Conservation (phyloP, 2,888 invertebrate species). For the Campoplex capitator region DNA sequence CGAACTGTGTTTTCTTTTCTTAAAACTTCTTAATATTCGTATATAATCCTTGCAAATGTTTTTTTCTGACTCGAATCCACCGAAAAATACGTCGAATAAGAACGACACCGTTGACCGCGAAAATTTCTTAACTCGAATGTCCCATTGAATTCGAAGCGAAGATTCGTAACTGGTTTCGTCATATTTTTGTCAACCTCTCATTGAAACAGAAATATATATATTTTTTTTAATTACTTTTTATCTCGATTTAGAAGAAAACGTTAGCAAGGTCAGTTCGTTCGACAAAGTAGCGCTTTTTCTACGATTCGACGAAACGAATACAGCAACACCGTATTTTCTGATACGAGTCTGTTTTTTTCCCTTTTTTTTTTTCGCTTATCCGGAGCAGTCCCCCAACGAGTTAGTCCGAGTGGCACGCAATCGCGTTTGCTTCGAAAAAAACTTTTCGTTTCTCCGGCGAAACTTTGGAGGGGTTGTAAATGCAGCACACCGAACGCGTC, state of each 20-base stretch:
- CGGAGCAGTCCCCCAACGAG: conserved; percentile 7
- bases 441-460: conserved; percentile 55
- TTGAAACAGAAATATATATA: background rate
- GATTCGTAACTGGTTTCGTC: background rate
- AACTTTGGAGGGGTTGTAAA: conserved; percentile 5
- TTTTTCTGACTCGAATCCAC: no score
- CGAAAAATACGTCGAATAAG: no score
- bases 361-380: conserved; percentile 33
- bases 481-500: conserved; percentile 49
- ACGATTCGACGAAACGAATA: background rate
- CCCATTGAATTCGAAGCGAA: no score
- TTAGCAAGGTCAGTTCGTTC: background rate
- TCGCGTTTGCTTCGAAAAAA: conserved; percentile 38
- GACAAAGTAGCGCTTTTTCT: background rate
- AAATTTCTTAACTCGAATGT: no score
- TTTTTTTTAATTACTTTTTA: background rate
- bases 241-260: background rate
- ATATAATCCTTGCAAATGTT: no score
- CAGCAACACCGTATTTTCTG: conserved; percentile 13
- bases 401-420: background rate
- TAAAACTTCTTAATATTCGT: no score
- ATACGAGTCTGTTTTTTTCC: background rate
- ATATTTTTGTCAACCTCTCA: background rate
- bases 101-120: no score
- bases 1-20: no score